Base-by-base conservation (phyloP, 2,888 invertebrate genomes). In the Thymelicus sylvestris region DNA sequence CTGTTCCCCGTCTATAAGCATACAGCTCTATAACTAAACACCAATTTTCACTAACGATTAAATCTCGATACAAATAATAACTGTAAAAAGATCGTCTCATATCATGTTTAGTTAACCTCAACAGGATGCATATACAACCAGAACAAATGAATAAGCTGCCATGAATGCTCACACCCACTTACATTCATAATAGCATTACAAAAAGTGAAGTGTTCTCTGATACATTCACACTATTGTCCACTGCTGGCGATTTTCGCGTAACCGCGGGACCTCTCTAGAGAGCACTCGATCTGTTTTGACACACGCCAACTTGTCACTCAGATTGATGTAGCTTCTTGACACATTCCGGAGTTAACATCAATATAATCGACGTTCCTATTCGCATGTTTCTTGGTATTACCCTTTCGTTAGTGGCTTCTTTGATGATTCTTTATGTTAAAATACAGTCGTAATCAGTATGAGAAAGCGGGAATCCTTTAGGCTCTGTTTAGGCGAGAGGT, bases 281-380 rank as follows among this genome's bases (percentile, higher is more conserved):
- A 82, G 90, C 86, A 91, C 89, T 93, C 93, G 89, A 93, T 93
- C 89, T 92, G 90, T 92, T 93, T 86, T 92, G 92, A 93, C 93
- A 91, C 83, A 85, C 85, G 87, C 84, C 83, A 86, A 84, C 77
- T 76, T 86, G 86, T 86, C 88, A 85, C 59, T n/a, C 79, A 78
- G 80, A 80, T 77, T 76, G 75, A 80, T 81, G 79, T 76, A 77
- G 82, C 83, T 86, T 82, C 83, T 84, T 80, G 78, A 83, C 78
- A 77, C 79, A 76, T 77, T 80, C 77, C 74, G 59, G 66, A 75
- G 73, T 31, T 79, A 78, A 85, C 82, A 83, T 83, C 83, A 81
- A 80, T 80, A 76, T 79, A 81, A 84, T 82, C 81, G 80, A 82
- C 77, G 80, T 80, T 75, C 81, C 83, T 84, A 87, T 88, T 88